Percentiles rank a stretch among this genome's conserved stretches.
Evolutionary conservation across 1,140 invertebrate genomes (phyloP).

Genomic region (Drosophila melanogaster): Release_6_plus_ISO1_MT NT_037436.4:12171501-12172000

Average conservation of each 20-base stretch:
- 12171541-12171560: slow-evolving; percentile 17
- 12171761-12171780: no score
- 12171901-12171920: no score
- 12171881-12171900: slow-evolving; percentile 21
- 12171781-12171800: not conserved
- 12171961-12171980: slow-evolving; percentile 25
- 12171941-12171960: slow-evolving; percentile 37
- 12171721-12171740: not conserved
- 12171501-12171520: not conserved
- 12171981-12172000: slow-evolving; percentile 38
- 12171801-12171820: not conserved
- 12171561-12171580: slow-evolving; percentile 29
- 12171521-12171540: not conserved
- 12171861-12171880: slow-evolving; percentile 13
- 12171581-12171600: not conserved
- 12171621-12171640: not conserved
- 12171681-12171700: slow-evolving; percentile 43
- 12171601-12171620: not conserved
- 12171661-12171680: slow-evolving; percentile 42
- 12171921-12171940: slow-evolving; percentile 5
- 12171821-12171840: slow-evolving; percentile 7
- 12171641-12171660: slow-evolving; percentile 8
- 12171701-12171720: slow-evolving; percentile 16
- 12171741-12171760: no score
- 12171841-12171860: slow-evolving; percentile 44